phyloP scores from a whole-genome alignment of 2,888 invertebrate species.

The Mayetiola destructor region DNA sequence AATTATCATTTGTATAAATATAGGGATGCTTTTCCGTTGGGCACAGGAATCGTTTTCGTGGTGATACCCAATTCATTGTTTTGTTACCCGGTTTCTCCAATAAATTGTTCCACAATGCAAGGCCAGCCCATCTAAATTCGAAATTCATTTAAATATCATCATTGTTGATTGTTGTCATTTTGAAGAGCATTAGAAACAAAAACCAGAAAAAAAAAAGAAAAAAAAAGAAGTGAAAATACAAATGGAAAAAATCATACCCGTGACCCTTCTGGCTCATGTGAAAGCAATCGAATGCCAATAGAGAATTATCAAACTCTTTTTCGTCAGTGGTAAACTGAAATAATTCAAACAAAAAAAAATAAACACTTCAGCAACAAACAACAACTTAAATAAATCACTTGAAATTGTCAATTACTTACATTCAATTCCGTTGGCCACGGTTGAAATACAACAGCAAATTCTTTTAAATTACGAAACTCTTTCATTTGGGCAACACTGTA shows the following conservation, averaged over 20 bases:
- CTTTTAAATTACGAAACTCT: slow-evolving; percentile 37
- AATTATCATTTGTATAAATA: slow-evolving; percentile 29
- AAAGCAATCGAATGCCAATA: slow-evolving; percentile 41
- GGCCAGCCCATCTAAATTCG: slow-evolving; percentile 29
- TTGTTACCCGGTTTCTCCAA: slow-evolving; percentile 38
- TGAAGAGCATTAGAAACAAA: neutral
- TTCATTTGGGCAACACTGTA: slow-evolving; percentile 32
- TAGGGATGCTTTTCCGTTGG: slow-evolving; percentile 37
- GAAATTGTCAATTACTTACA: slow-evolving; percentile 27
- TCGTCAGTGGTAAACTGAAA: slow-evolving; percentile 19
- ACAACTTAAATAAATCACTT: neutral
- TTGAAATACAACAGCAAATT: slow-evolving; percentile 41
- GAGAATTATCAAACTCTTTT: slow-evolving; percentile 34
- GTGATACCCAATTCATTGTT: slow-evolving; percentile 27
- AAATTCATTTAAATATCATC: neutral
- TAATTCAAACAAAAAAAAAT: neutral
- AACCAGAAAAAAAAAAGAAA: neutral
- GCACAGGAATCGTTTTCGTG: slow-evolving; percentile 34
- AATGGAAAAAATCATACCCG: slow-evolving; percentile 33
- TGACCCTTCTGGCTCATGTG: slow-evolving; percentile 42
- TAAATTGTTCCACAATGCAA: slow-evolving; percentile 42
- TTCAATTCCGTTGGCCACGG: slow-evolving; percentile 23
- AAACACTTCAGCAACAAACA: neutral
- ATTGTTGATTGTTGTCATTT: neutral
- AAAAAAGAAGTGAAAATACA: neutral